Conservation (phyloP, 2,797 vertebrate genomes). For the Sebastes diploproa region DNA sequence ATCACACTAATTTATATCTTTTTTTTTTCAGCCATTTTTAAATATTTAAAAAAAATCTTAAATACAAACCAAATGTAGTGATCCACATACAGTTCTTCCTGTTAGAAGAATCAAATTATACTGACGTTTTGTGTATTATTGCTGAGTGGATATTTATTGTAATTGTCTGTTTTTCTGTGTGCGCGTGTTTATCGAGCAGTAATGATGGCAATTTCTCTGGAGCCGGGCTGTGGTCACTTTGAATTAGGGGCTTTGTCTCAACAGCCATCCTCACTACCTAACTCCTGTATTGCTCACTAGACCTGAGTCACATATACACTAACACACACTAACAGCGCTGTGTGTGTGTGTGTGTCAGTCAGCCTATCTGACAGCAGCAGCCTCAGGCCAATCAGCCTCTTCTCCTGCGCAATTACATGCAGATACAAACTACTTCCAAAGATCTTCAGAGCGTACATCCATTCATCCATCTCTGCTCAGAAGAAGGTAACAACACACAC, state of each 20-base stretch:
- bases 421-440: conserved; percentile 39
- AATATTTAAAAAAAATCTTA: neutral
- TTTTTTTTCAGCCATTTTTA: neutral
- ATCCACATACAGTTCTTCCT: neutral
- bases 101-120: neutral
- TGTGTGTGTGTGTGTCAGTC: conserved; percentile 30
- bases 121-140: neutral
- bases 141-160: neutral
- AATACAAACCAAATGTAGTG: neutral
- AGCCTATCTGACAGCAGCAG: conserved; percentile 30
- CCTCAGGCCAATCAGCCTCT: conserved; percentile 39
- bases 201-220: neutral
- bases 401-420: conserved; percentile 48
- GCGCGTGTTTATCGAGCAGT: conserved; percentile 1
- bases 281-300: conserved; percentile 11
- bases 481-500: neutral
- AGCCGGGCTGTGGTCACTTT: conserved; percentile 27
- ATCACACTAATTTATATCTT: neutral
- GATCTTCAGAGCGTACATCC: conserved; percentile 26
- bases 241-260: conserved; percentile 34
- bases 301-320: conserved; percentile 37
- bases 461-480: conserved; percentile 16
- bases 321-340: neutral
- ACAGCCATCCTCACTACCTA: conserved; percentile 23
- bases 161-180: neutral